Percentiles rank a stretch among this genome's conserved stretches.
phyloP scores from a whole-genome alignment of 2,888 invertebrate species.

The Labia minor region DNA sequence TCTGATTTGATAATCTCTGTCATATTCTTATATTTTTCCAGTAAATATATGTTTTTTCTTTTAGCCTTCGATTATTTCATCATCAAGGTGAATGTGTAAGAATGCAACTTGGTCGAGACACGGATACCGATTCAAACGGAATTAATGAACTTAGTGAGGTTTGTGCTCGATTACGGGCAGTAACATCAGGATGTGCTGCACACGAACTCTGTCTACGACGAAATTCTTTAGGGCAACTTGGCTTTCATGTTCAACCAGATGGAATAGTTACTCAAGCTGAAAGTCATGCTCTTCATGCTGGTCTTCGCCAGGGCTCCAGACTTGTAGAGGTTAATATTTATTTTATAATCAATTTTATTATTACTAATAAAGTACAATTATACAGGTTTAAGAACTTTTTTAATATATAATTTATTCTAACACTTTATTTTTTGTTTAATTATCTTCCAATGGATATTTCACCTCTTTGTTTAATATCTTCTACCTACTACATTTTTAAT shows the following conservation, averaged over 20 bases:
- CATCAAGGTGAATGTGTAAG: slow-evolving; percentile 89
- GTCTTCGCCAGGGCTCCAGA: slow-evolving; percentile 78
- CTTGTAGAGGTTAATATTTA: slow-evolving; percentile 66
- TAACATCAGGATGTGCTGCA: slow-evolving; percentile 65
- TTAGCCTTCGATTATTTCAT: slow-evolving; percentile 70
- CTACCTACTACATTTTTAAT: too few species aligned
- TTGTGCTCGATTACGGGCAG: slow-evolving; percentile 64
- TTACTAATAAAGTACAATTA: too few species aligned
- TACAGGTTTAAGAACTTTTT: too few species aligned
- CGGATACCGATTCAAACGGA: slow-evolving; percentile 46
- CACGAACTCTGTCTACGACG: slow-evolving; percentile 71
- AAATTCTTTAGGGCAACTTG: slow-evolving; percentile 73
- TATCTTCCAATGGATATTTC: slow-evolving; percentile 13
- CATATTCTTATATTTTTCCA: too few species aligned
- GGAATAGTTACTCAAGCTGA: slow-evolving; percentile 93
- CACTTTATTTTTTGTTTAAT: too few species aligned
- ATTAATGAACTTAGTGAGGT: slow-evolving; percentile 55
- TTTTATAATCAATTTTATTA: too few species aligned
- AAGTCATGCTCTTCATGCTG: slow-evolving; percentile 62
- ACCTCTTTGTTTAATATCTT: slow-evolving; percentile 8
- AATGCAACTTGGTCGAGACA: slow-evolving; percentile 52
- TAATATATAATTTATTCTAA: too few species aligned
- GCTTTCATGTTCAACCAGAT: slow-evolving; percentile 84
- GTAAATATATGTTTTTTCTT: slow-evolving; percentile 19
- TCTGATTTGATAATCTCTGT: too few species aligned